Conservation (phyloP, 92 coral and sea anemone genomes). For the Porites divaricata region DNA sequence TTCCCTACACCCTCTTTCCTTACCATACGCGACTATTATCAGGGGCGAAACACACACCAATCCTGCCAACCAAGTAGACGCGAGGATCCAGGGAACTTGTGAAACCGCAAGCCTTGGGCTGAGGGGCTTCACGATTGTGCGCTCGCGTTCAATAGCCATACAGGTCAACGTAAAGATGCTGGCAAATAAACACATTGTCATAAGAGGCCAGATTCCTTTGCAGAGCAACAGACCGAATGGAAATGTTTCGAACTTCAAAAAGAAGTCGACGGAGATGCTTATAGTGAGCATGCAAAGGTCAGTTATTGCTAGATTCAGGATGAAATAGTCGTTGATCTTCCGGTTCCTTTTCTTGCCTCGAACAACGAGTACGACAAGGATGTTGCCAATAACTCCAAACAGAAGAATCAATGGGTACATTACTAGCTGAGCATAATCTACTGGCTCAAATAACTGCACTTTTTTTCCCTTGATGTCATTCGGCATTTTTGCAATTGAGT, state of each 20-base stretch:
- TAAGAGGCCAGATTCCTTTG: slow-evolving; percentile 84
- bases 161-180: slow-evolving; percentile 82
- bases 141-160: slow-evolving; percentile 82
- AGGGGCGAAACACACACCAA: slow-evolving; percentile 71
- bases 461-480: not conserved
- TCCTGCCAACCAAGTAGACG: slow-evolving; percentile 69
- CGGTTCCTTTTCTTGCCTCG: slow-evolving; percentile 64
- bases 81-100: slow-evolving; percentile 30
- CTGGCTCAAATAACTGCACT: not conserved
- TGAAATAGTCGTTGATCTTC: slow-evolving; percentile 78
- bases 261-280: slow-evolving; percentile 80
- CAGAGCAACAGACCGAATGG: slow-evolving; percentile 67
- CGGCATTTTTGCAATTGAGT: not conserved
- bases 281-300: slow-evolving; percentile 66
- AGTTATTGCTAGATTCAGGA: slow-evolving; percentile 70
- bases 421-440: slow-evolving; percentile 62
- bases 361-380: slow-evolving; percentile 71
- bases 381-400: slow-evolving; percentile 76
- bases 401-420: slow-evolving; percentile 62
- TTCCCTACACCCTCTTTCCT: slow-evolving; percentile 61
- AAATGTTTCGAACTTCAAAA: slow-evolving; percentile 52
- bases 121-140: slow-evolving; percentile 71
- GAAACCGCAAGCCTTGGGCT: slow-evolving; percentile 56
- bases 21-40: slow-evolving; percentile 65
- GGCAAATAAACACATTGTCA: slow-evolving; percentile 75